Percentiles rank a stretch among this genome's conserved stretches.
phyloP scores from a whole-genome alignment of 2,888 invertebrate species.

The Ceratothoa steindachneri region DNA sequence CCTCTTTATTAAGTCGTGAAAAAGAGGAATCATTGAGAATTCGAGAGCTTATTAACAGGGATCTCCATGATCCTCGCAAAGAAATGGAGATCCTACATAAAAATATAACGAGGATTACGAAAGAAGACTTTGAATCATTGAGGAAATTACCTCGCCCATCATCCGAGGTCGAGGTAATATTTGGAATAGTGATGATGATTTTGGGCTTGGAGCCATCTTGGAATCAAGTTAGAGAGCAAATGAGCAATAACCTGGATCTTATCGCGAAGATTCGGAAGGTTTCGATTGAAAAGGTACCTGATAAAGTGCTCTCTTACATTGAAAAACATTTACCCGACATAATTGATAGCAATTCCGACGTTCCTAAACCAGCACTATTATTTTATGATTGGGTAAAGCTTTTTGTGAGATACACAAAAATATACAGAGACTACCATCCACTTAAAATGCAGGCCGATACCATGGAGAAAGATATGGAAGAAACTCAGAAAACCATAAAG shows the following conservation, averaged over 20 bases:
- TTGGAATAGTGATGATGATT: slow-evolving; percentile 29
- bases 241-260: slow-evolving; percentile 33
- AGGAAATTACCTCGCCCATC: slow-evolving; percentile 32
- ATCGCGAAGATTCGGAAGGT: slow-evolving; percentile 32
- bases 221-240: slow-evolving; percentile 46
- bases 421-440: slow-evolving; percentile 42
- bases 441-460: slow-evolving; percentile 42
- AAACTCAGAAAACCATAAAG: slow-evolving; percentile 30
- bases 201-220: slow-evolving; percentile 40
- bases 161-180: slow-evolving; percentile 28
- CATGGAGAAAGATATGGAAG: slow-evolving; percentile 38
- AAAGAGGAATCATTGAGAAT: slow-evolving; percentile 41
- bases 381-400: slow-evolving; percentile 32
- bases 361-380: slow-evolving; percentile 21
- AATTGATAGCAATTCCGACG: slow-evolving; percentile 16
- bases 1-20: slow-evolving; percentile 31
- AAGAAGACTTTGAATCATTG: slow-evolving; percentile 36
- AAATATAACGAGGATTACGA: slow-evolving; percentile 32
- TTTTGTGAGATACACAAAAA: slow-evolving; percentile 36
- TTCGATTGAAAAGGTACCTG: slow-evolving; percentile 26
- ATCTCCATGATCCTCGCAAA: slow-evolving; percentile 30
- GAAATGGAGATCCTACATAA: slow-evolving; percentile 34
- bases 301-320: slow-evolving; percentile 26
- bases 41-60: slow-evolving; percentile 33
- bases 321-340: slow-evolving; percentile 27